Evolutionary conservation across 2,888 invertebrate genomes (phyloP).

Genomic region (Tenthredo amoena): DNA sequence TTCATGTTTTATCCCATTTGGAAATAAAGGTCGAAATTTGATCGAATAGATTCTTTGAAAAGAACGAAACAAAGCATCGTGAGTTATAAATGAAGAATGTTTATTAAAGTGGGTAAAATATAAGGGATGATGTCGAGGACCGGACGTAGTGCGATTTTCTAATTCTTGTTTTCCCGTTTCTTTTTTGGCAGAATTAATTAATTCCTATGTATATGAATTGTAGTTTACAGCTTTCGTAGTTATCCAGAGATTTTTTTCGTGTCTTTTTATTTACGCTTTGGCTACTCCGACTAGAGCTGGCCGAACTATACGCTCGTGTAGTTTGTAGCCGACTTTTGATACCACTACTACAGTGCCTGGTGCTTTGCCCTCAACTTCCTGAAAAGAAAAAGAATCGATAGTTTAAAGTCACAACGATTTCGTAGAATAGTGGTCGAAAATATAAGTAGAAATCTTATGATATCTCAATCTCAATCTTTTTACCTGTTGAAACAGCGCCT

Average conservation of each 20-base stretch:
- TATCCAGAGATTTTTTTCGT: background rate
- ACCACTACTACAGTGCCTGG: constrained; percentile 95
- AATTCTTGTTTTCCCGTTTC: background rate
- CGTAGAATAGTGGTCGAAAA: background rate
- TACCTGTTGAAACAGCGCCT: constrained; percentile 97
- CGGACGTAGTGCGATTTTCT: background rate
- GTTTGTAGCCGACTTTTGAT: constrained; percentile 96
- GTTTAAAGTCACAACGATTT: background rate
- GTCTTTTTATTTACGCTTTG: constrained; percentile 78
- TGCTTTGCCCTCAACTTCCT: constrained; percentile 88
- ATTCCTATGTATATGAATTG: background rate
- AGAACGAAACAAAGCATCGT: background rate
- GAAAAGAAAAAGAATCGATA: constrained; percentile 64
- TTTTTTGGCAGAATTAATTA: background rate
- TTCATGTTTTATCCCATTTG: no score
- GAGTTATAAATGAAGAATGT: background rate
- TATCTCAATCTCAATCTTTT: constrained; percentile 37
- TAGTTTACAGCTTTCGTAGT: background rate
- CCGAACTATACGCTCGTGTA: constrained; percentile 95
- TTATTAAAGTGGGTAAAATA: background rate
- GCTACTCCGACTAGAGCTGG: constrained; percentile 98
- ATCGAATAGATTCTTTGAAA: background rate
- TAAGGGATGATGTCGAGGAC: background rate
- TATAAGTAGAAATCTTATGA: background rate
- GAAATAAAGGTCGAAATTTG: no score